Evolutionary conservation across 2,113 vertebrate species (phyloP), one percentile per base, ranked within the genome.

Genomic region (Caranx melampygus): DNA sequence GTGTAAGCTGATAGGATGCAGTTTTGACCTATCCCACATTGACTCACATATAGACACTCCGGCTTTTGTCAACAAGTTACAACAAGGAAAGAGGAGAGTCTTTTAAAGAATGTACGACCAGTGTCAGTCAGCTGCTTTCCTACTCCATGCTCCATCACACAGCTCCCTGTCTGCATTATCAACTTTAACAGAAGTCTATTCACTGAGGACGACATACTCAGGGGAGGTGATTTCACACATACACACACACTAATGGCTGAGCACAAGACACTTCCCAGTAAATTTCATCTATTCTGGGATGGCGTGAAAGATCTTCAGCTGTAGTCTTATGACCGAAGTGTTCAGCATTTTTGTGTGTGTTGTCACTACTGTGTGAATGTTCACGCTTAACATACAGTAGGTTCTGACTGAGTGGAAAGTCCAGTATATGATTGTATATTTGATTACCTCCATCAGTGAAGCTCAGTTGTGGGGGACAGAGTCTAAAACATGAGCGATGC

Each of bases 91-190:
- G 54, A 54, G 37, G 16, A 61, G 52, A 14, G 72, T 21, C 54
- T 75, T 72, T 76, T 68, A 26, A 74, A 78, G 54, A 44, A 65
- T 82, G 73, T n/a, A 31, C 4, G 14, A 57, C 75, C 54, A 14
- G 52, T 72, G 62, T 86, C 81, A 84, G 81, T 90, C 80, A 85
- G 86, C 89, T 90, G 89, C 67, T 89, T 76, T 83, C 59, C 18
- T 75, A 16, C 35, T 77, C 67, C 51, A 34, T 64, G 73, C 64
- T 88, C 54, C 77, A 59, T 85, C 69, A 89, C 85, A 79, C 54
- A 14, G 65, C 82, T 81, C 81, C 8, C 37, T 79, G 59, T 78
- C 79, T 63, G 37, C 57, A 37, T 64, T 67, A 62, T 70, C 31
- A 85, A 33, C 60, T 66, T 16, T 40, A 87, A 84, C 74, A 87